A percentile compares a stretch with the other conserved stretches of the same genome.
These are phyloP conservation scores for Poeciliopsis occidentalis DNA, from an alignment of 2,113 vertebrate species.

Conservation along the genomic window DNA sequence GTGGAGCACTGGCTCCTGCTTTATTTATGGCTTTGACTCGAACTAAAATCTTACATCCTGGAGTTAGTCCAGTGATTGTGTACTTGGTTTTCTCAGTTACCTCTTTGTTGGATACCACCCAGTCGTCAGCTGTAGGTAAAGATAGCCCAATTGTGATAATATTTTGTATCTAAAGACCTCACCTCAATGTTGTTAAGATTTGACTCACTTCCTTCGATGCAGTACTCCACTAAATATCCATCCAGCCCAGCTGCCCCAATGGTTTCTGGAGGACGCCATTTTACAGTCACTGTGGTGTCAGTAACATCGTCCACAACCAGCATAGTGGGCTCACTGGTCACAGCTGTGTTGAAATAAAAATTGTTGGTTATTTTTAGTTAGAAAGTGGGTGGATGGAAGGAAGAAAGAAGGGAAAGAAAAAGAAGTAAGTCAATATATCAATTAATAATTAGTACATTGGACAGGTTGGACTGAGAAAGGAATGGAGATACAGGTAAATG, in stretches of 20 bases:
- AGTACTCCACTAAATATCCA: conserved; percentile 95
- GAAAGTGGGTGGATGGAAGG: no score
- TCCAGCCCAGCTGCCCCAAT: conserved; percentile 96
- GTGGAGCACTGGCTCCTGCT: conserved; percentile 88
- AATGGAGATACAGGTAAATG: no score
- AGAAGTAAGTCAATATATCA: no score
- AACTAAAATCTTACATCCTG: conserved; percentile 88
- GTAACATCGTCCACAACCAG: conserved; percentile 92
- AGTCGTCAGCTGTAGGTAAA: conserved; percentile 83
- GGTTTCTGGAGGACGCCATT: conserved; percentile 96
- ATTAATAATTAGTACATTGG: no score
- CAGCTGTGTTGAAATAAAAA: conserved; percentile 79
- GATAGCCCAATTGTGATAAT: not conserved
- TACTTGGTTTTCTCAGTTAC: conserved; percentile 92
- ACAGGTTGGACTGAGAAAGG: no score
- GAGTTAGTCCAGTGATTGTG: conserved; percentile 88
- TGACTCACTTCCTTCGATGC: conserved; percentile 95
- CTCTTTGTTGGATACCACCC: conserved; percentile 87
- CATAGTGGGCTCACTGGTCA: conserved; percentile 95
- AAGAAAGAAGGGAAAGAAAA: no score
- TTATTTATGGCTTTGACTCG: conserved; percentile 93
- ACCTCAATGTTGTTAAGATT: not conserved
- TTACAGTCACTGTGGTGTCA: conserved; percentile 90
- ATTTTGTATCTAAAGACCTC: not conserved
- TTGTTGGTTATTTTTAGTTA: no score